Conservation (phyloP, 2,888 invertebrate species). For the Mesorhabditis sp. region DNA sequence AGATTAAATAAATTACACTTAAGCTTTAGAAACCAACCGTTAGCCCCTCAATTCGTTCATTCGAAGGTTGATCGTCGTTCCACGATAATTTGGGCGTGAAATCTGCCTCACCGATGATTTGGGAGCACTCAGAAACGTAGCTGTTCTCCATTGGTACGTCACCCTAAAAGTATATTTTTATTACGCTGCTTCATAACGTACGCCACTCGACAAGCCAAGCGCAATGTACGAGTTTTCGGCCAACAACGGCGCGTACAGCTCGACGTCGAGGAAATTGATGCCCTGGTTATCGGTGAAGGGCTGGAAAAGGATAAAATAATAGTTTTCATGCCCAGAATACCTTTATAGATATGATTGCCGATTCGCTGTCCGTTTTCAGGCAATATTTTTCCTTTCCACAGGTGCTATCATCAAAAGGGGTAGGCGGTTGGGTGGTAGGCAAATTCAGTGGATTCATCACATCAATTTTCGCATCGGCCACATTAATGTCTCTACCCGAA, state of each 20-base stretch:
- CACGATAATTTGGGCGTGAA: constrained; percentile 30
- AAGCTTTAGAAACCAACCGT: neutral
- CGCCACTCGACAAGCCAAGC: neutral
- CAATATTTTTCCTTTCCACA: constrained; percentile 5
- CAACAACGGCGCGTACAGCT: neutral
- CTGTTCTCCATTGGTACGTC: constrained; percentile 14
- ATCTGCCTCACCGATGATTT: constrained; percentile 11
- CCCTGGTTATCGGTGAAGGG: neutral
- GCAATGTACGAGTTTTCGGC: neutral
- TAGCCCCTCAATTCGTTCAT: constrained; percentile 17
- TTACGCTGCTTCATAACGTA: too few species aligned
- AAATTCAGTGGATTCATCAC: neutral
- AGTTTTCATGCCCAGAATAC: too few species aligned
- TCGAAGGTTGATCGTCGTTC: constrained; percentile 17
- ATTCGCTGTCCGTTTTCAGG: neutral
- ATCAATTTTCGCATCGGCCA: neutral
- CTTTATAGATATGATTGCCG: too few species aligned
- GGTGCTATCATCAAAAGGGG: neutral
- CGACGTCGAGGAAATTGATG: neutral
- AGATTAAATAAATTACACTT: too few species aligned
- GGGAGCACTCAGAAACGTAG: constrained; percentile 32
- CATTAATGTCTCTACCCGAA: neutral
- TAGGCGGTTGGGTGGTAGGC: too few species aligned
- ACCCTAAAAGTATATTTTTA: neutral
- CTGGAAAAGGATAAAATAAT: too few species aligned